These are phyloP conservation scores for Pecten maximus DNA, from an alignment of 2,888 invertebrate species.

Conservation along the genomic window DNA sequence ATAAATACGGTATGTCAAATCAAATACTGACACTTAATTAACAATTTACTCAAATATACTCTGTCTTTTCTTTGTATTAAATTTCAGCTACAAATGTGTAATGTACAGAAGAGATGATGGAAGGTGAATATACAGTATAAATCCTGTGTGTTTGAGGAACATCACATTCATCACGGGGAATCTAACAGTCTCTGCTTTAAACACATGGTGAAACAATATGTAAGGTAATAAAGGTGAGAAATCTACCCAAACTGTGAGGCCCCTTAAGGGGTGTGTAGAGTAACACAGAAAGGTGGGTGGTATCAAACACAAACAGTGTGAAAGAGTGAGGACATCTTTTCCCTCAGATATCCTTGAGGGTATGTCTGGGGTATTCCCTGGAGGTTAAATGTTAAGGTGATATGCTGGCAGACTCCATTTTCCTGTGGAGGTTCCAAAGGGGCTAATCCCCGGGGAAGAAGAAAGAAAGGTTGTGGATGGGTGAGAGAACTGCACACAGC, in stretches of 20 bases:
- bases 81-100: no score
- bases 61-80: no score
- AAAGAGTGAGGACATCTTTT: background rate
- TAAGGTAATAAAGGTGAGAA: background rate
- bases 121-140: no score
- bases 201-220: background rate
- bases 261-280: background rate
- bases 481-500: constrained; percentile 3
- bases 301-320: background rate
- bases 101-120: no score
- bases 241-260: background rate
- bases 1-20: no score
- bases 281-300: background rate
- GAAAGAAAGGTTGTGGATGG: background rate
- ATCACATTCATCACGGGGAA: no score
- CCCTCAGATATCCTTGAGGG: background rate
- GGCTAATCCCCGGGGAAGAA: background rate
- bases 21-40: no score
- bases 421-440: no score
- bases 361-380: background rate
- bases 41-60: no score
- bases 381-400: background rate
- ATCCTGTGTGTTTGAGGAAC: no score
- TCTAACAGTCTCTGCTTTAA: background rate
- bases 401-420: background rate